phyloP scores from a whole-genome alignment of 2,888 invertebrate genomes.

The Drosophila melanosoma region DNA sequence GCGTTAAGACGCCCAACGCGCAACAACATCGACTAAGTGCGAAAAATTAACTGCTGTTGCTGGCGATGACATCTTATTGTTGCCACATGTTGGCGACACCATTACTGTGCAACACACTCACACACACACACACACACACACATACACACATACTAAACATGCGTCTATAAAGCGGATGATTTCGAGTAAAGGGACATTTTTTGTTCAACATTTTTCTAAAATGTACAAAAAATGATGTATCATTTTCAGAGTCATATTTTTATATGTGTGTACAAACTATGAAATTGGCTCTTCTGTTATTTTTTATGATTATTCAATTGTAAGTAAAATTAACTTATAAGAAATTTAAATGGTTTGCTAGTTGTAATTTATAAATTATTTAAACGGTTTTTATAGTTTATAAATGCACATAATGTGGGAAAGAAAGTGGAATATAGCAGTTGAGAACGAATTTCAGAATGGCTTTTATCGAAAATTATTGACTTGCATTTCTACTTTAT shows the following conservation, averaged over 20 bases:
- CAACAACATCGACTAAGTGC: constrained; percentile 42
- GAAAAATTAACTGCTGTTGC: constrained; percentile 47
- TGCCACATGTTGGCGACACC: constrained; percentile 5
- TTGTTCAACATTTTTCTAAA: not conserved
- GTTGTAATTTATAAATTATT: not conserved
- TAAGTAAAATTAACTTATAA: not conserved
- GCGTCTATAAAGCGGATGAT: not conserved
- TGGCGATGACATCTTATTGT: constrained; percentile 8
- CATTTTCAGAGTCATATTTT: not conserved
- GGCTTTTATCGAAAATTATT: not conserved
- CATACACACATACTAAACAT: not conserved
- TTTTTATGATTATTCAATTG: not conserved
- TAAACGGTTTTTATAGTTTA: not conserved
- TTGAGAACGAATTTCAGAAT: no score
- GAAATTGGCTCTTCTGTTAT: not conserved
- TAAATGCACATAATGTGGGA: not conserved
- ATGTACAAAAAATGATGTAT: not conserved
- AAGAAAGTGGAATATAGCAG: not conserved
- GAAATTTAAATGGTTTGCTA: not conserved
- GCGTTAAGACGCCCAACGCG: constrained; percentile 36
- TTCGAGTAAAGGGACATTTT: not conserved
- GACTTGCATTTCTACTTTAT: not conserved
- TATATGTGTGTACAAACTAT: not conserved
- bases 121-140: not conserved
- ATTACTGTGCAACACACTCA: not conserved